Evolutionary conservation across 92 coral and sea anemone genomes (phyloP), one percentile per base, ranked within the genome.

Genomic region (Palythoa heliodiscus): DNA sequence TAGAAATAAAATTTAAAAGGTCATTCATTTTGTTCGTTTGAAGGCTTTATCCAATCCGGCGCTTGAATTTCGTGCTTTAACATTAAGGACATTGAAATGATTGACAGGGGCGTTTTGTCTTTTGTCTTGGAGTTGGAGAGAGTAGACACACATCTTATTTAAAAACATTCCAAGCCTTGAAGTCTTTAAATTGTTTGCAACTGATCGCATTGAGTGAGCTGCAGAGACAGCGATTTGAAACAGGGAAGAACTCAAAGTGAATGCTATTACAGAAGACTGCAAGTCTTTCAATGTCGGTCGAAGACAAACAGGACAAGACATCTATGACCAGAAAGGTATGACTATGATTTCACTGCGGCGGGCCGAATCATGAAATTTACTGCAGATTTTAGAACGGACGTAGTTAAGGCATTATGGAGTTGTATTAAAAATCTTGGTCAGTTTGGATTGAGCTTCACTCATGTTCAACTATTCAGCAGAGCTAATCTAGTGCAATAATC

Each of bases 11-110:
- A 19, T 61, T 80, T 25, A 76, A 64, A 80, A 80, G 84, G 74
- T 66, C 84, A 63, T 79, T 61, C 55, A 79, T 22, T 61, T 25
- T 35, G 55, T 40, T 47, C 84, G 84, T 79, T 48, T 66, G 22
- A 80, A 25, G 12, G 74, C 84, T 17, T 66, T 80, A 66, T 64
- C 84, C 84, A 80, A 80, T 80, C 84, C 73, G 58, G 50, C 43
- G 54, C 54, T 9, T 22, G 74, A 40, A 64, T 23, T 43, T 14
- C 84, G 39, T 22, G 84, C 47, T 25, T 80, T 4, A 64, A 80
- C 74, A 63, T 40, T 43, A 23, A 80, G 35, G 47, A 64, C 1
- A 73, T 80, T 64, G 58, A 80, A 64, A 64, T 80, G 84, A 80
- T 80, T 80, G 84, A 80, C 84, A 80, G 74, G 73, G 60, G 58